These are phyloP conservation scores for Pangasius krempfi DNA, from an alignment of 2,797 vertebrate genomes.

Conservation along the genomic window DNA sequence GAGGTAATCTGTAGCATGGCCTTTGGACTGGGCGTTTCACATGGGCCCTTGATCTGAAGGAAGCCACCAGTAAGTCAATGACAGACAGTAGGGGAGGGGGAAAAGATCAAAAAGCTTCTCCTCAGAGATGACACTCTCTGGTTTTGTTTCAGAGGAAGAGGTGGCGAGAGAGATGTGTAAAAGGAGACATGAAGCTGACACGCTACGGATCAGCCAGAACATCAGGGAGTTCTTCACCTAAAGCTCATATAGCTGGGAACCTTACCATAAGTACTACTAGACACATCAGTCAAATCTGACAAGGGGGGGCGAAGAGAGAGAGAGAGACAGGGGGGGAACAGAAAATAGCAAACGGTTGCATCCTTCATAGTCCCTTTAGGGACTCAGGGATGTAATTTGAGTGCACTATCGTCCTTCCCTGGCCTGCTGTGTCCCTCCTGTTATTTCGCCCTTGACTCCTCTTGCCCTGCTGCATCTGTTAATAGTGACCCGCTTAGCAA, in stretches of 20 bases:
- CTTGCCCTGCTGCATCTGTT: slow-evolving; percentile 51
- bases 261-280: slow-evolving; percentile 30
- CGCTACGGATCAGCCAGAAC: slow-evolving; percentile 19
- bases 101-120: slow-evolving; percentile 31
- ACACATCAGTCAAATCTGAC: slow-evolving; percentile 32
- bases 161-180: slow-evolving; percentile 11
- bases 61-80: slow-evolving; percentile 43
- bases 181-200: slow-evolving; percentile 12
- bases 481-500: slow-evolving; percentile 45
- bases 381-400: slow-evolving; percentile 37
- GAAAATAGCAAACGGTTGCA: slow-evolving; percentile 12
- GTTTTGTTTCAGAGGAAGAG: slow-evolving; percentile 30
- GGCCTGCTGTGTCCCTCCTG: slow-evolving; percentile 43
- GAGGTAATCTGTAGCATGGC: slow-evolving; percentile 41
- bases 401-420: slow-evolving; percentile 11
- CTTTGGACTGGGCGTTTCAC: slow-evolving; percentile 24
- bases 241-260: slow-evolving; percentile 23
- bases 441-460: slow-evolving; percentile 57
- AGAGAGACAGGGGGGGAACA: neutral
- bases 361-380: slow-evolving; percentile 31
- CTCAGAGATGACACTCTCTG: slow-evolving; percentile 21
- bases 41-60: slow-evolving; percentile 37
- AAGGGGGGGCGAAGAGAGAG: slow-evolving; percentile 29
- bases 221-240: slow-evolving; percentile 24
- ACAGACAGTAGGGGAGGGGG: slow-evolving; percentile 13